Conservation (phyloP, 2,113 vertebrate genomes). For the Alethe diademata region DNA sequence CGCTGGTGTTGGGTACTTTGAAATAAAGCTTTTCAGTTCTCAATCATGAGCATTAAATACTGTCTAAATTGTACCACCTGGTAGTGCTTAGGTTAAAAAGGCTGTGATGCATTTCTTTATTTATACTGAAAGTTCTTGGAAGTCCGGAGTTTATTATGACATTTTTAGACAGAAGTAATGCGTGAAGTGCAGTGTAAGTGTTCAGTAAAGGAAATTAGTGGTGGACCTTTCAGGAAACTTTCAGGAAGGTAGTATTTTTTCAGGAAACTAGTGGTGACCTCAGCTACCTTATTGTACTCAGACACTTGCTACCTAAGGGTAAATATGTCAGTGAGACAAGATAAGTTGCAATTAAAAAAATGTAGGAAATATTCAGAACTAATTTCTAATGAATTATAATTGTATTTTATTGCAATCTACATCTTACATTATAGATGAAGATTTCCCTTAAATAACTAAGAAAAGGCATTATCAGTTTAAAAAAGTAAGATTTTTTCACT, state of each 20-base stretch:
- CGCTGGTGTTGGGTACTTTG: background rate
- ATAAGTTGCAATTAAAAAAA: background rate
- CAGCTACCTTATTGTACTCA: rapidly evolving
- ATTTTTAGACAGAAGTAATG: background rate
- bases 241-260: background rate
- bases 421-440: background rate
- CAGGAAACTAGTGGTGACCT: background rate
- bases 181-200: rapidly evolving
- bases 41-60: rapidly evolving
- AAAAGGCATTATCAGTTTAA: background rate
- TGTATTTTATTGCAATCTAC: background rate
- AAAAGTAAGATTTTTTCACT: background rate
- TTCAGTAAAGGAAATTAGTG: background rate
- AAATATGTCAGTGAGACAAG: background rate
- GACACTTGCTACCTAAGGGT: background rate
- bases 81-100: background rate
- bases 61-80: rapidly evolving
- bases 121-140: background rate
- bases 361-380: background rate
- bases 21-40: background rate
- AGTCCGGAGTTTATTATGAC: background rate
- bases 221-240: background rate
- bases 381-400: background rate
- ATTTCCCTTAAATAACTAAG: background rate
- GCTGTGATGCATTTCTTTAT: rapidly evolving